A percentile compares a stretch with the other conserved stretches of the same genome.
These are phyloP conservation scores for Hippocampus mohnikei DNA, from an alignment of 2,113 vertebrate species.

Conservation along the genomic window DNA sequence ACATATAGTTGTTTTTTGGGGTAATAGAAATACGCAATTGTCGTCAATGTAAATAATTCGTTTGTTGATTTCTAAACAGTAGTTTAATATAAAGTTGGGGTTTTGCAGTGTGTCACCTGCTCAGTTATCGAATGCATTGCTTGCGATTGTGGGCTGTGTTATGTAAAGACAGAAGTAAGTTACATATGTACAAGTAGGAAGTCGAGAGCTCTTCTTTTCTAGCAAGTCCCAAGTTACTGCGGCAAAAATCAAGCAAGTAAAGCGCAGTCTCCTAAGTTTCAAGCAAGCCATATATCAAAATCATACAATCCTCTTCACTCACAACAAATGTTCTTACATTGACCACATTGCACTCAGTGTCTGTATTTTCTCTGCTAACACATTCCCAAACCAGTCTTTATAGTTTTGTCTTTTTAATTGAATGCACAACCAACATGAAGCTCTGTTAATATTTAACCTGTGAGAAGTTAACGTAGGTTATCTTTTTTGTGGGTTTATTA, in stretches of 20 bases:
- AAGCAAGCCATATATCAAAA: neutral
- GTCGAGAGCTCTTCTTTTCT: neutral
- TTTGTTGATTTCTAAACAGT: neutral
- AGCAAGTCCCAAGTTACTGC: neutral
- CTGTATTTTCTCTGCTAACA: too few species aligned
- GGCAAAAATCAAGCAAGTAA: neutral
- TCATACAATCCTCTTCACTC: neutral
- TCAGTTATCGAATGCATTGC: neutral
- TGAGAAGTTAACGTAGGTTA: too few species aligned
- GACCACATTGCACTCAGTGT: too few species aligned
- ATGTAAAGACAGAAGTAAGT: neutral
- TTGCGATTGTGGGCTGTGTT: neutral
- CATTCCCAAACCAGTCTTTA: too few species aligned
- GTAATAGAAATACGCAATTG: too few species aligned
- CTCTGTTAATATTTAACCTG: too few species aligned
- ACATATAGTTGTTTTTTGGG: too few species aligned
- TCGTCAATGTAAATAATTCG: neutral
- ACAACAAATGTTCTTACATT: too few species aligned
- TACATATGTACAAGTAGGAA: neutral
- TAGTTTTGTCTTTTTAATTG: too few species aligned
- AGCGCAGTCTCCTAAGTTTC: neutral
- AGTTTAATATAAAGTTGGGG: neutral
- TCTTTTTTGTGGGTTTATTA: too few species aligned
- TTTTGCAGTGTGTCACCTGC: slow-evolving; percentile 18
- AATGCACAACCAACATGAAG: too few species aligned